phyloP scores from a whole-genome alignment of 53 echinoderm and acorn worm genomes.

The Zoroaster sp. region DNA sequence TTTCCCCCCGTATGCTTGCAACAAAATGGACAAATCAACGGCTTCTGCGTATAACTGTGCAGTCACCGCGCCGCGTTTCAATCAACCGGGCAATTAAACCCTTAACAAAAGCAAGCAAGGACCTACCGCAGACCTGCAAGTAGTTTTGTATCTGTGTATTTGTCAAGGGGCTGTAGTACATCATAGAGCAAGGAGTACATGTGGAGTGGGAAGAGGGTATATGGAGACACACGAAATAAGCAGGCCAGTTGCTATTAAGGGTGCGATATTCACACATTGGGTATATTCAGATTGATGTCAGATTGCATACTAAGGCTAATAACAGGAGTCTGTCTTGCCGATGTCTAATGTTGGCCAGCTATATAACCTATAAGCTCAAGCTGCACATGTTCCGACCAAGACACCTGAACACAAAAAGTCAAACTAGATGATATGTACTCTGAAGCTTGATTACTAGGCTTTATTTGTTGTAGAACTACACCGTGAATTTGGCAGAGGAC shows the following conservation, averaged over 20 bases:
- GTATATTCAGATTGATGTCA: neutral
- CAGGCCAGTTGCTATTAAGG: neutral
- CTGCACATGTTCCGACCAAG: too few relatives aligned
- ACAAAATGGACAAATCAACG: neutral
- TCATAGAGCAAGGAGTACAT: neutral
- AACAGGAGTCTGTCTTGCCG: too few relatives aligned
- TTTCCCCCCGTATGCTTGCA: too few relatives aligned
- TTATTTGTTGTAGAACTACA: neutral
- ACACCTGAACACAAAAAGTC: too few relatives aligned
- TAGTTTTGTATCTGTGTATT: slow-evolving; percentile 2
- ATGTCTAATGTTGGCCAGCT: too few relatives aligned
- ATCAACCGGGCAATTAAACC: slow-evolving; percentile 42
- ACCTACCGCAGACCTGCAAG: slow-evolving; percentile 45
- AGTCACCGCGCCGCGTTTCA: slow-evolving; percentile 44
- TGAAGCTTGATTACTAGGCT: neutral
- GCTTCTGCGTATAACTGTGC: slow-evolving; percentile 3
- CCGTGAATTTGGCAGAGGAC: neutral
- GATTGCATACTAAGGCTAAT: neutral
- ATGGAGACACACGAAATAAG: neutral
- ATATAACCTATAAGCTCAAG: too few relatives aligned
- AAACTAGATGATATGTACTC: neutral
- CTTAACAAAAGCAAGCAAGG: slow-evolving; percentile 47
- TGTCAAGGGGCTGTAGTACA: neutral
- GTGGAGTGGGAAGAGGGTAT: neutral
- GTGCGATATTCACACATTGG: neutral